Evolutionary conservation across 2,113 vertebrate species (phyloP).

Genomic region (Boulengeromyrus knoepffleri): DNA sequence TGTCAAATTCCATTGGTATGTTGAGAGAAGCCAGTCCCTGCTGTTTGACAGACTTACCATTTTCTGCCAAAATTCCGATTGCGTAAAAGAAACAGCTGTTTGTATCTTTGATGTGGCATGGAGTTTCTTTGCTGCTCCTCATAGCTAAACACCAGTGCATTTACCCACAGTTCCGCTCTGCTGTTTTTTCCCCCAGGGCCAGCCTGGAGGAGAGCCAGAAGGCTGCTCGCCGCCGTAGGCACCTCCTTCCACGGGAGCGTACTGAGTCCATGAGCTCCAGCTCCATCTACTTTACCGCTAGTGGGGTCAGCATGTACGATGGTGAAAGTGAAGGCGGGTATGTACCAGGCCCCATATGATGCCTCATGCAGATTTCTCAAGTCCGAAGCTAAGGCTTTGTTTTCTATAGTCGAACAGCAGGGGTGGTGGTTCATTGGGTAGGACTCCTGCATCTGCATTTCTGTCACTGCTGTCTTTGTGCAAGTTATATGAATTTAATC

Average conservation of each 20-base stretch:
- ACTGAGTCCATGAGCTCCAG: conserved; percentile 80
- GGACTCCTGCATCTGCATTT: background rate
- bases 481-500: background rate
- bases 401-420: background rate
- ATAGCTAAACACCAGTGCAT: background rate
- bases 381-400: background rate
- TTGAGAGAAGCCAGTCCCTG: background rate
- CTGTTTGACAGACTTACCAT: background rate
- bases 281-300: conserved; percentile 87
- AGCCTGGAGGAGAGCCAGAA: conserved; percentile 78
- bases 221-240: conserved; percentile 58
- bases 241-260: conserved; percentile 65
- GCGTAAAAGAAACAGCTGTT: background rate
- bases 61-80: background rate
- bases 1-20: background rate
- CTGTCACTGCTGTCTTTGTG: background rate
- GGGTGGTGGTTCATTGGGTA: background rate
- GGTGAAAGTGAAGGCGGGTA: conserved; percentile 86
- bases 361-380: background rate
- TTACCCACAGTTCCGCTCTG: background rate
- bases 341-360: conserved; percentile 23
- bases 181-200: conserved; percentile 50
- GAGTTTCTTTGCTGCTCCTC: background rate
- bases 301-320: conserved; percentile 61
- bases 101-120: background rate